Conservation (phyloP, 2,888 invertebrate species). For the Odontomyia ornata region DNA sequence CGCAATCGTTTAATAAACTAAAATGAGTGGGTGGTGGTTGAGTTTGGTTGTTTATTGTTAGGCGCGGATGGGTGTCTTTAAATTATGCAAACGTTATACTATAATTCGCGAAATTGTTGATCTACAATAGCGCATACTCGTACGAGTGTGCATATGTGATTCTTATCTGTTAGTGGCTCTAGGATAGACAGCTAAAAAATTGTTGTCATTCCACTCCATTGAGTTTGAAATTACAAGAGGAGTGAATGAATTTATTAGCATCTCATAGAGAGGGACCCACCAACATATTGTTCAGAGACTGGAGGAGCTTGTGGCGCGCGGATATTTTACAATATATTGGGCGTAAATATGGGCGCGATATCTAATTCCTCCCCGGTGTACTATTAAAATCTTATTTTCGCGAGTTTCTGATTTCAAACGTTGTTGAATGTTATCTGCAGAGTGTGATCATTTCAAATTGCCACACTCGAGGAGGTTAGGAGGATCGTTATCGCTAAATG, state of each 20-base stretch:
- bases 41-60: background rate
- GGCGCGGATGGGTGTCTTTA: constrained; percentile 8
- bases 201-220: too few species aligned
- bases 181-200: too few species aligned
- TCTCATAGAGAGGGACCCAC: too few species aligned
- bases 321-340: background rate
- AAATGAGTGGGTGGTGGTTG: constrained; percentile 24
- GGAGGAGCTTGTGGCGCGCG: too few species aligned
- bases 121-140: background rate
- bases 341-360: constrained; percentile 21
- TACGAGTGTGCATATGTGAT: background rate
- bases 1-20: background rate
- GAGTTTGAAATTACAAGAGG: too few species aligned
- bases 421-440: background rate
- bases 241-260: too few species aligned
- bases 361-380: constrained; percentile 4
- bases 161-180: background rate
- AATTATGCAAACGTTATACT: constrained; percentile 24
- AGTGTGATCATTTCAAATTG: background rate
- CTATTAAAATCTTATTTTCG: constrained; percentile 15
- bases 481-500: background rate
- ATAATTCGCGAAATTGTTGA: background rate
- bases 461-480: background rate
- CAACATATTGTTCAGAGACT: too few species aligned
- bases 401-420: constrained; percentile 8